These are phyloP conservation scores for Sus cebifrons DNA, from an alignment of 2,797 vertebrate genomes.

Conservation along the genomic window DNA sequence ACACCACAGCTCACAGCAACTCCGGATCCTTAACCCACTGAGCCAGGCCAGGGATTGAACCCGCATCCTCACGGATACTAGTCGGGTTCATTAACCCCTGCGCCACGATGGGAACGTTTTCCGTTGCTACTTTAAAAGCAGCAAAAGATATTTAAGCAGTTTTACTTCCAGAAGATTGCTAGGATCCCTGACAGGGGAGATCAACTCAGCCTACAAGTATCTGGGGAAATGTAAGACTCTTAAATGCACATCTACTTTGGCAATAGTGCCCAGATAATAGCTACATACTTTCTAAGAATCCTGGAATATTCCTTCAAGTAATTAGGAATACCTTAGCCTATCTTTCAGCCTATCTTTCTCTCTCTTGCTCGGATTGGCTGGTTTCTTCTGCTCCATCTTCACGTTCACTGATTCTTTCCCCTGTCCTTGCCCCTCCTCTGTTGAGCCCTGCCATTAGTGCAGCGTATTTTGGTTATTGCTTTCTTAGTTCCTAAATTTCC, in stretches of 20 bases:
- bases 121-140: background rate
- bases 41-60: too few relatives aligned
- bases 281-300: background rate
- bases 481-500: background rate
- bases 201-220: background rate
- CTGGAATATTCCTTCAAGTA: background rate
- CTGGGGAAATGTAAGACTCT: background rate
- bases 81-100: too few relatives aligned
- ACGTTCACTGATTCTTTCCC: background rate
- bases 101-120: too few relatives aligned
- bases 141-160: background rate
- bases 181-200: background rate
- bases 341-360: background rate
- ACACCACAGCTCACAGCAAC: too few relatives aligned
- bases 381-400: background rate
- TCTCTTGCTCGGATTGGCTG: background rate
- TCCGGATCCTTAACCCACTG: too few relatives aligned
- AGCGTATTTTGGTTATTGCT: background rate
- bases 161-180: background rate
- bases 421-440: background rate
- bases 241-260: background rate
- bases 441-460: fast-evolving
- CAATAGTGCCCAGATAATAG: background rate
- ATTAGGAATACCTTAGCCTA: background rate
- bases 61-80: too few relatives aligned